Conservation (phyloP, 2,797 vertebrate genomes). For the Rhabdophis nuchalis region DNA sequence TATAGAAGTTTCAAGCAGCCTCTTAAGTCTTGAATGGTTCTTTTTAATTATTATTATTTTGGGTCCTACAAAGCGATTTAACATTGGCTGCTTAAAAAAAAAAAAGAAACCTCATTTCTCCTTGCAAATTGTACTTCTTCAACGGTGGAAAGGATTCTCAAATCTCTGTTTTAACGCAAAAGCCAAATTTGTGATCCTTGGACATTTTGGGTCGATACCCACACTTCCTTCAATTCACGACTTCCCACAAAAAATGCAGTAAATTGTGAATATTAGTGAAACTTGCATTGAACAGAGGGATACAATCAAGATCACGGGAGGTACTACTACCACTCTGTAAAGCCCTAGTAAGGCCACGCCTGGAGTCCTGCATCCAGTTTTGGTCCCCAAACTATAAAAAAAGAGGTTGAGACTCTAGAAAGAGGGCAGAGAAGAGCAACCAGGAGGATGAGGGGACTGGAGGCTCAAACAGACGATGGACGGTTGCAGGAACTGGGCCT, state of each 20-base stretch:
- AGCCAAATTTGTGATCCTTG: neutral
- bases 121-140: neutral
- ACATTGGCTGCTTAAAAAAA: neutral
- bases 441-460: no score
- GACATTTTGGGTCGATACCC: neutral
- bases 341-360: no score
- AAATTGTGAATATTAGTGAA: neutral
- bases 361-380: accelerated
- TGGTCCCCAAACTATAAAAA: no score
- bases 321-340: no score
- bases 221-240: neutral
- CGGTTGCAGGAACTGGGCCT: no score
- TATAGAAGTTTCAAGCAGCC: neutral
- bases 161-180: neutral
- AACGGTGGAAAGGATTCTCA: neutral
- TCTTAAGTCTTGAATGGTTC: neutral
- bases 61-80: neutral
- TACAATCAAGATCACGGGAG: no score
- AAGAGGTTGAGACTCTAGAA: no score
- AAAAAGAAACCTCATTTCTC: neutral
- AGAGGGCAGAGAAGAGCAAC: no score
- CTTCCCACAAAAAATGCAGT: neutral
- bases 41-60: neutral
- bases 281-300: neutral
- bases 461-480: no score